Base-by-base conservation (phyloP, 2,888 invertebrate genomes). In the Acronicta aceris region DNA sequence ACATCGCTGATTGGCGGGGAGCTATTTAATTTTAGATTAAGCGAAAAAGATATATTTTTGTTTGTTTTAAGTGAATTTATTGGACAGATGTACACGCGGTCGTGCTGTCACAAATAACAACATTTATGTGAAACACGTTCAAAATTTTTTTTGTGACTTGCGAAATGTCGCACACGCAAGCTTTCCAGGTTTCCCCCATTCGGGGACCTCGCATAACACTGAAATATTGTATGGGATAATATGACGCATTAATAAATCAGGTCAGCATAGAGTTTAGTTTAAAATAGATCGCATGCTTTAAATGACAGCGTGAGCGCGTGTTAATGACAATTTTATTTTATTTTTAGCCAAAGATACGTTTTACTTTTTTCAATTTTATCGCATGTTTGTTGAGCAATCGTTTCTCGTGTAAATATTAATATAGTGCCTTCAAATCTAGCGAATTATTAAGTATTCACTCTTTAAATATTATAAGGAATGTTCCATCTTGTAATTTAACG, bases 391-490 rank as follows among this genome's bases (percentile, higher is more conserved):
- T 74, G 71, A 75, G 66, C 71, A 70, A 71, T 71, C 50, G 70
- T 78, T 71, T 82, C 68, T 74, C 67, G 67, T 84, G 79, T 83
- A 85, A 79, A 83, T 83, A 83, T 73, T 74, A 80, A 60, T 70
- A 63, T 79, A 85, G 85, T 85, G 83, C 85, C 84, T 83, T 79
- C 76, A 69, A 67, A 68, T 65, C 57, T 72, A 75, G 74, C 66
- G 60, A 74, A 59, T 48, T 69, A 72, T 59, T 78, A 81, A 83
- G 81, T 79, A 80, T 79, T 83, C 78, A 78, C 65, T 74, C 58
- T 75, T 69, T 70, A 55, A 63, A 73, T 78, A 69, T 60, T 75
- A 47, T 82, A 82, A 81, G 85, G 85, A 83, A 83, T 85, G 85
- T 84, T 85, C 82, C 81, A 81, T 70, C 72, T 63, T 71, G 59